Evolutionary conservation across 2,113 vertebrate species (phyloP), one percentile per base, ranked within the genome.

Genomic region (Menidia beryllina): DNA sequence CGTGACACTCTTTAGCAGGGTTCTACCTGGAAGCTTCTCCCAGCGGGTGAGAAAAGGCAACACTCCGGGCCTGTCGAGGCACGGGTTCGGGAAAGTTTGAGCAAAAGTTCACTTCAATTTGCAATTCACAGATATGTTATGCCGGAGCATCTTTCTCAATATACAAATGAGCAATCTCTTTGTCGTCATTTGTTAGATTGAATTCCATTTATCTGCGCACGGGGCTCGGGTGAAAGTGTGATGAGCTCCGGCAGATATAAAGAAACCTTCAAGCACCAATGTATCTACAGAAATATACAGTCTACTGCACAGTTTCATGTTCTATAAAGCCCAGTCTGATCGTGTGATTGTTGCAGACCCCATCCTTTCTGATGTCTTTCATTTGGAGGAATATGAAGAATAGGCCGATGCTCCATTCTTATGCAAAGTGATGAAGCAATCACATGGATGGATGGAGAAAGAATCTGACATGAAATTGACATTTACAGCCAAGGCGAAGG

Each of bases 381-480:
- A 71, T 84, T 82, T 70, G 68, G 43, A 43, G 41, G 56, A 36
- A 72, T 27, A 48, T 47, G 41, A 77, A 26, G 74, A 82, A 83
- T 52, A 48, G 72, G 47, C 72, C 61, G 52, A 27, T 19, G 7
- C 73, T 86, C 64, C 49, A 79, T 87, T 82, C 66, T 83, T 73
- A 82, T 83, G 86, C 82, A 89, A 87, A 87, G 56, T 38, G 82
- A 80, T 67, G 82, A 82, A 86, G 88, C 82, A 87, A 87, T 89
- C 83, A 85, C 70, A 86, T 81, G 84, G 85, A 66, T 89, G 89
- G 86, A 79, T 68, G 65, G 75, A 79, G 82, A 73, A 51, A 56
- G 77, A 82, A 70, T 69, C 79, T 83, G 84, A 87, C 89, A 85
- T 81, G 73, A 78, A 88, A 89, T 87, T 86, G 88, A 91, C 91